phyloP scores from a whole-genome alignment of 2,113 vertebrate species.

The Isichthys henryi region DNA sequence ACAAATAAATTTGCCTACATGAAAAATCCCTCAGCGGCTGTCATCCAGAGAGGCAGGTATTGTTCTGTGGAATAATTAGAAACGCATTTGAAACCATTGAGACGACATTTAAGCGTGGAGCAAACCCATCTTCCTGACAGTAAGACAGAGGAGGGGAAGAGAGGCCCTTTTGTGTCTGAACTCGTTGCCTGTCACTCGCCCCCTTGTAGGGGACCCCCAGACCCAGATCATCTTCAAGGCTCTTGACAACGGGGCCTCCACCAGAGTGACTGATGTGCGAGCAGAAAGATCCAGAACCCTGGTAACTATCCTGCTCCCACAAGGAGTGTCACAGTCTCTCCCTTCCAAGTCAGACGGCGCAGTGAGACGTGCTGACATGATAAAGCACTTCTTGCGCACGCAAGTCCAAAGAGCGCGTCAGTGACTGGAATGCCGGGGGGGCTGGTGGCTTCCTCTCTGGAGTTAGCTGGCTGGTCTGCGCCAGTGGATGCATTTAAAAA shows the following conservation, averaged over 20 bases:
- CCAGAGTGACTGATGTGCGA: background rate
- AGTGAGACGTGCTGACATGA: background rate
- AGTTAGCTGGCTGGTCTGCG: background rate
- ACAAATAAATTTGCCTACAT: background rate
- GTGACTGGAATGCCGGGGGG: background rate
- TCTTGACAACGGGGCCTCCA: background rate
- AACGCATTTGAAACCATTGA: background rate
- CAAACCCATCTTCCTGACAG: background rate
- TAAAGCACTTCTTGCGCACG: background rate
- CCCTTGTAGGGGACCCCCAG: background rate
- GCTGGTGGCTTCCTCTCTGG: background rate
- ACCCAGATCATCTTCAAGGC: background rate
- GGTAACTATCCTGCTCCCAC: conserved; percentile 26
- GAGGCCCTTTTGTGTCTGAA: background rate
- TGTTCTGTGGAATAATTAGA: background rate
- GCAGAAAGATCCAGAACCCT: background rate
- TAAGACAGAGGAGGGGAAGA: background rate
- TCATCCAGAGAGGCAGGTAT: background rate
- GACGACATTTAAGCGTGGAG: background rate
- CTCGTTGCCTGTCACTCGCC: background rate
- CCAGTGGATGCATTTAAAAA: conserved; percentile 15
- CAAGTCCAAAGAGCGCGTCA: background rate
- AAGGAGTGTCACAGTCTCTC: conserved; percentile 14
- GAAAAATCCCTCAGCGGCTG: background rate
- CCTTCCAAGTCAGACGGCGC: background rate